phyloP scores from a whole-genome alignment of 2,888 invertebrate species.

The Parelbella ahira region DNA sequence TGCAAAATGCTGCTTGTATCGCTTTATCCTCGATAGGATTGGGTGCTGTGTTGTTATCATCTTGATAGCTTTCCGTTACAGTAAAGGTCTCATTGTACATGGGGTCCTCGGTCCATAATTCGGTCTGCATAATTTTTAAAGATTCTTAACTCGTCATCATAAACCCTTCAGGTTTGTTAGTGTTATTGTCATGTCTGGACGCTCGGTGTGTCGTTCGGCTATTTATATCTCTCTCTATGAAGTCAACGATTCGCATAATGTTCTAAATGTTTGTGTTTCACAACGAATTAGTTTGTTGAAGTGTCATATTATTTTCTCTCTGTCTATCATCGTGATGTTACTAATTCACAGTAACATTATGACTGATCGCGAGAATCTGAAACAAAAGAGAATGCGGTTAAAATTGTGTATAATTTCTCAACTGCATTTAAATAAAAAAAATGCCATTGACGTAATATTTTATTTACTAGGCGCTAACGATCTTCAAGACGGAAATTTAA shows the following conservation, averaged over 20 bases:
- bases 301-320: slow-evolving; percentile 6
- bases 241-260: slow-evolving; percentile 29
- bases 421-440: too few relatives aligned
- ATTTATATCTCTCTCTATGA: slow-evolving; percentile 25
- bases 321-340: background rate
- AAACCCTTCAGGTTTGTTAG: slow-evolving; percentile 53
- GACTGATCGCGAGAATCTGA: background rate
- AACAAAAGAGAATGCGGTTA: slow-evolving; percentile 12
- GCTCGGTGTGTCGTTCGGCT: slow-evolving; percentile 33
- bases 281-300: background rate
- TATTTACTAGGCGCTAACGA: too few relatives aligned
- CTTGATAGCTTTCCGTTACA: slow-evolving; percentile 39
- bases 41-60: slow-evolving; percentile 42
- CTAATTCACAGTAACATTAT: background rate
- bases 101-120: slow-evolving; percentile 53
- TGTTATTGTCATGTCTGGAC: slow-evolving; percentile 49
- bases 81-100: slow-evolving; percentile 44
- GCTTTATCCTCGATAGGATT: slow-evolving; percentile 83
- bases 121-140: slow-evolving; percentile 62
- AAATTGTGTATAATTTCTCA: too few relatives aligned
- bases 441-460: too few relatives aligned
- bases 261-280: slow-evolving; percentile 12
- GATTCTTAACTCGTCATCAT: slow-evolving; percentile 63
- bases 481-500: too few relatives aligned
- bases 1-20: slow-evolving; percentile 87